phyloP scores from a whole-genome alignment of 2,113 vertebrate genomes.

The Muntiacus reevesi region DNA sequence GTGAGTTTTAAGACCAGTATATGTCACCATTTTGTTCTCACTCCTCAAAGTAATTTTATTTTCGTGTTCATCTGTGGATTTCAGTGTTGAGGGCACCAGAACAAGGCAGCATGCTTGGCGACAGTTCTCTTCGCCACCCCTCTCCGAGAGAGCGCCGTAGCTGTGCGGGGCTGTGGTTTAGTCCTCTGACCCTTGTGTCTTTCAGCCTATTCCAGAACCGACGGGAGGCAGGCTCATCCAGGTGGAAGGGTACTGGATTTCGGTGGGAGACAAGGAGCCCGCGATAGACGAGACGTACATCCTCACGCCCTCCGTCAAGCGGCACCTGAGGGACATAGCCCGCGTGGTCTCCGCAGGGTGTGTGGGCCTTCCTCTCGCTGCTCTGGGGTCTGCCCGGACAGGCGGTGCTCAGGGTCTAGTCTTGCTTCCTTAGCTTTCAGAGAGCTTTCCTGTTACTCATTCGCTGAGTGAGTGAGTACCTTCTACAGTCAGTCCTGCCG shows the following conservation, averaged over 20 bases:
- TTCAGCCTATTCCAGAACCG: slow-evolving; percentile 92
- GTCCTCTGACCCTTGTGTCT: slow-evolving; percentile 54
- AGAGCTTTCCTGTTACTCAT: not conserved
- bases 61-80: not conserved
- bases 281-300: slow-evolving; percentile 90
- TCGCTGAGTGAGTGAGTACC: not conserved
- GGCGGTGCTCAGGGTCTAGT: not conserved
- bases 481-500: not conserved
- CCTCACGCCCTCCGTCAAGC: slow-evolving; percentile 93
- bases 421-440: not conserved
- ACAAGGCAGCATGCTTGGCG: not conserved
- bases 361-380: slow-evolving; percentile 51
- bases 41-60: not conserved
- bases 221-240: slow-evolving; percentile 82
- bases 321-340: slow-evolving; percentile 94
- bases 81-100: not conserved
- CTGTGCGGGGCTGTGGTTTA: not conserved
- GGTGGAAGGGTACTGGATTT: slow-evolving; percentile 96
- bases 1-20: not conserved
- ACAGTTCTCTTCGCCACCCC: not conserved
- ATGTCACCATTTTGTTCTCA: not conserved
- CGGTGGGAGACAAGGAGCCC: slow-evolving; percentile 90
- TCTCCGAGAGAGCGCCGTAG: not conserved
- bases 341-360: slow-evolving; percentile 96
- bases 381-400: not conserved